Conservation (phyloP, 2,888 invertebrate species). For the Mongoloraphidia duomilia region DNA sequence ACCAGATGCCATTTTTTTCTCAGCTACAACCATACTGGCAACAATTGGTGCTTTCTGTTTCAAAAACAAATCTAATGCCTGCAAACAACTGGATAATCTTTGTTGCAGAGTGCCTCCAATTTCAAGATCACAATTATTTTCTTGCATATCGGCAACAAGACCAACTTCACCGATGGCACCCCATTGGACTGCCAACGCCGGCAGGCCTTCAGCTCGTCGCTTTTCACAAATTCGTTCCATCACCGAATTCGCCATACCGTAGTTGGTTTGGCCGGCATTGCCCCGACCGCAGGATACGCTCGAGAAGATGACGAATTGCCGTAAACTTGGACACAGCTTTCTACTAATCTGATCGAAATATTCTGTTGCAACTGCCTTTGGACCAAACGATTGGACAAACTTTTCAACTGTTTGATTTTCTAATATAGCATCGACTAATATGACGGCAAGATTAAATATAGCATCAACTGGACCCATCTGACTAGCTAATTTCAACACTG, state of each 20-base stretch:
- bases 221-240: constrained; percentile 80
- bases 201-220: constrained; percentile 51
- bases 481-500: constrained; percentile 45
- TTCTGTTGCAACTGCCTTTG: constrained; percentile 68
- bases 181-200: constrained; percentile 81
- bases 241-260: constrained; percentile 78
- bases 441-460: constrained; percentile 82
- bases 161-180: constrained; percentile 69
- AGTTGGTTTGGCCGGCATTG: constrained; percentile 82
- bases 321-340: constrained; percentile 36
- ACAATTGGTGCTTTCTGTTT: constrained; percentile 28
- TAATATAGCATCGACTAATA: constrained; percentile 58
- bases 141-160: constrained; percentile 35
- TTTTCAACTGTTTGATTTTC: constrained; percentile 59
- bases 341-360: constrained; percentile 57
- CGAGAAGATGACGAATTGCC: constrained; percentile 80
- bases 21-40: constrained; percentile 34
- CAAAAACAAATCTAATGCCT: constrained; percentile 33
- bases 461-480: constrained; percentile 59
- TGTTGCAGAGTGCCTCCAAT: constrained; percentile 42
- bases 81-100: constrained; percentile 40
- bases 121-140: constrained; percentile 21
- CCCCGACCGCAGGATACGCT: constrained; percentile 85
- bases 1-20: constrained; percentile 20
- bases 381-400: constrained; percentile 51